These are phyloP conservation scores for Ceraclea dissimilis DNA, from an alignment of 2,888 invertebrate genomes.

Conservation along the genomic window DNA sequence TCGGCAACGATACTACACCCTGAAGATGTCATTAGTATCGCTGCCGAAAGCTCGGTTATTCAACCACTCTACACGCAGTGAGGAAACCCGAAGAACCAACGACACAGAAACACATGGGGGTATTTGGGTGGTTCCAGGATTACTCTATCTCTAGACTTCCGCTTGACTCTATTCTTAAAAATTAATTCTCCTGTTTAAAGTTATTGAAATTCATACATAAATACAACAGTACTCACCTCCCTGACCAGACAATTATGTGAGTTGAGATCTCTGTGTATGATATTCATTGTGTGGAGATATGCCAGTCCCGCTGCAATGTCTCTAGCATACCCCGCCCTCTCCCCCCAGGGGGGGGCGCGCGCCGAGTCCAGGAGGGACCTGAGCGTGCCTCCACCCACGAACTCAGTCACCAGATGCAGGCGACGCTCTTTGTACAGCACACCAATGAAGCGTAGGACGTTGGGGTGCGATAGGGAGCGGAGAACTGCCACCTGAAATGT, in stretches of 20 bases:
- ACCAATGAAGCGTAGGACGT: slow-evolving; percentile 86
- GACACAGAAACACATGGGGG: no score
- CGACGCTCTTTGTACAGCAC: slow-evolving; percentile 89
- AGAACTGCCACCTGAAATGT: slow-evolving; percentile 73
- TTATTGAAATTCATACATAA: no score
- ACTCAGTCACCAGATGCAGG: slow-evolving; percentile 87
- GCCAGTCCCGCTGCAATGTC: slow-evolving; percentile 92
- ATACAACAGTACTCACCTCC: slow-evolving; percentile 59
- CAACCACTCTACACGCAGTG: no score
- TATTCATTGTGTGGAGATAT: slow-evolving; percentile 89
- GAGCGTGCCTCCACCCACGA: slow-evolving; percentile 84
- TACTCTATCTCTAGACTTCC: no score
- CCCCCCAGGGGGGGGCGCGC: slow-evolving; percentile 68
- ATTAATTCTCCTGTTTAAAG: no score
- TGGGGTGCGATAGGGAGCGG: slow-evolving; percentile 79
- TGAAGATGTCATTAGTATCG: no score
- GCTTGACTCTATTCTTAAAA: no score
- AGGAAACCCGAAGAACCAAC: no score
- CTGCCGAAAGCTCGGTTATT: no score
- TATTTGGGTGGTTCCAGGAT: no score
- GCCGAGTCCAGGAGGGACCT: slow-evolving; percentile 71
- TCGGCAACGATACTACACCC: no score
- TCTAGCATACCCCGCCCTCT: slow-evolving; percentile 76
- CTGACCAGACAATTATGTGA: slow-evolving; percentile 91
- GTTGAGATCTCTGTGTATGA: slow-evolving; percentile 92